Evolutionary conservation across 2,797 vertebrate species (phyloP).

Genomic region (Mycteria americana): DNA sequence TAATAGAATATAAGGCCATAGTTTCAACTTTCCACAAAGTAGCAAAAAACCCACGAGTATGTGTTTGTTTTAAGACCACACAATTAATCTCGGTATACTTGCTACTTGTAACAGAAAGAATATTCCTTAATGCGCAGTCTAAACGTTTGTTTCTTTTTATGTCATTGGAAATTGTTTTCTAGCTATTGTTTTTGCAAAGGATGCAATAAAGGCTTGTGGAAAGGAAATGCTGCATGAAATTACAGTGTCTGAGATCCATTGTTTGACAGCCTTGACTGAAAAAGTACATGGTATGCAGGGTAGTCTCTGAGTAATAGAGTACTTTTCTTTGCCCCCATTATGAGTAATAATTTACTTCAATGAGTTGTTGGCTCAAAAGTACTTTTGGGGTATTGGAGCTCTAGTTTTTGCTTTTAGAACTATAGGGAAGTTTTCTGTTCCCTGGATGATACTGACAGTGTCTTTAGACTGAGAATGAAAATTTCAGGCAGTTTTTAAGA

Average conservation of each 20-base stretch:
- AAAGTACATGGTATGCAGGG: not conserved
- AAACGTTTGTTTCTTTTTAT: not conserved
- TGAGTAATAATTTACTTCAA: not conserved
- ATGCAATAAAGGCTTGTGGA: not conserved
- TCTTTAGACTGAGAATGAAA: not conserved
- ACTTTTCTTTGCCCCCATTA: no score
- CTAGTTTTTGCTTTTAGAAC: not conserved
- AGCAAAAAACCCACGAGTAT: not conserved
- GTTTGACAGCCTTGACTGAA: constrained; percentile 16
- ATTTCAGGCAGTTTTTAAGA: not conserved
- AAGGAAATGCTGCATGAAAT: constrained; percentile 8
- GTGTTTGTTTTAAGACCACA: not conserved
- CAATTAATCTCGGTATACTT: not conserved
- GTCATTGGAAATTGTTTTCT: not conserved
- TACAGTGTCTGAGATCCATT: not conserved
- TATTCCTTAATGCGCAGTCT: not conserved
- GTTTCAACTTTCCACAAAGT: not conserved
- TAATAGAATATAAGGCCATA: not conserved
- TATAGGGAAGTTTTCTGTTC: not conserved
- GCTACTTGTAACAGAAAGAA: not conserved
- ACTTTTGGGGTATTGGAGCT: not conserved
- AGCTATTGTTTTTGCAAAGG: not conserved
- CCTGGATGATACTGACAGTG: not conserved
- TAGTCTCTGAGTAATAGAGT: not conserved
- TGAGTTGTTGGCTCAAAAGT: not conserved